These are phyloP conservation scores for Sweltsa coloradensis DNA, from an alignment of 1,140 invertebrate genomes.

Conservation along the genomic window DNA sequence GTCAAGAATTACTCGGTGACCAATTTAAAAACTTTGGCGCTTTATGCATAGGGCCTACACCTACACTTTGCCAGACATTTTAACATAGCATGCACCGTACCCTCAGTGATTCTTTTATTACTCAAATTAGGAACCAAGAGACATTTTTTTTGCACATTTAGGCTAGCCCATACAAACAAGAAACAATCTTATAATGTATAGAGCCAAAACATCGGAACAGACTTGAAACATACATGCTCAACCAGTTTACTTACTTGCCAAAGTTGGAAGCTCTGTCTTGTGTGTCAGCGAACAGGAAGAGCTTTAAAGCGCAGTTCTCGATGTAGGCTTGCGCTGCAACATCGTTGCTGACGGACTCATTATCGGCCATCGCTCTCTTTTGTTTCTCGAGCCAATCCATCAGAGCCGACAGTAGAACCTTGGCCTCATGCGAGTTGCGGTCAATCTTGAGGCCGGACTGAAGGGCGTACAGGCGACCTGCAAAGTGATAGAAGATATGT, in stretches of 20 bases:
- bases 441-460: constrained; percentile 47
- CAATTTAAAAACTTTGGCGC: no score
- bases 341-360: constrained; percentile 81
- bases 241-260: constrained; percentile 57
- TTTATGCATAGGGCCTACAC: no score
- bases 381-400: constrained; percentile 87
- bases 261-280: constrained; percentile 79
- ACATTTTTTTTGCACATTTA: no score
- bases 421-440: constrained; percentile 37
- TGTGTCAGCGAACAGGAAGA: constrained; percentile 88
- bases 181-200: no score
- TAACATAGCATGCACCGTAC: no score
- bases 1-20: no score
- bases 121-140: no score
- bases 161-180: no score
- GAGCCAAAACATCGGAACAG: not conserved
- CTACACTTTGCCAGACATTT: no score
- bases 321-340: constrained; percentile 90
- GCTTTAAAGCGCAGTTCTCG: constrained; percentile 89
- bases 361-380: constrained; percentile 55
- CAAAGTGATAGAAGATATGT: constrained; percentile 14
- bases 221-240: not conserved
- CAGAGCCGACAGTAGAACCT: constrained; percentile 39
- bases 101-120: no score
- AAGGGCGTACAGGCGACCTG: constrained; percentile 47